Evolutionary conservation across 1,140 invertebrate genomes (phyloP).

Genomic region (Pogonognathellus flavescens): DNA sequence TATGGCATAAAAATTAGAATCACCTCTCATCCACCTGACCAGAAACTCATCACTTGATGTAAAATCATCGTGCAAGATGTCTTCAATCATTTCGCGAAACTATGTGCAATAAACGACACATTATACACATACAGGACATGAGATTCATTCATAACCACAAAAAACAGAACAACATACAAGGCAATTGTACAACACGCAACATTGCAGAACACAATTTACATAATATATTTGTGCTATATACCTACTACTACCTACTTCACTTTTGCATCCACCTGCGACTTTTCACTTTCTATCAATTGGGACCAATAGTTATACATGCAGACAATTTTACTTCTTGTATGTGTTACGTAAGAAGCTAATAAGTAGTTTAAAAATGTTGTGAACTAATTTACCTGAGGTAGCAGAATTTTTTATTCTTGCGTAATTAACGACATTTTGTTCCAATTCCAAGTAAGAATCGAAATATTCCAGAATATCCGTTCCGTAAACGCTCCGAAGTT

Average conservation of each 20-base stretch:
- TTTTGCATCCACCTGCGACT: background rate
- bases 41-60: slow-evolving; percentile 28
- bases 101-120: too few relatives aligned
- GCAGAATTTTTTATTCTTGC: slow-evolving; percentile 5
- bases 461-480: background rate
- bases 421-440: background rate
- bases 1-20: background rate
- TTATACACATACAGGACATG: too few relatives aligned
- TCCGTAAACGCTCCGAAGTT: background rate
- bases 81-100: slow-evolving; percentile 30
- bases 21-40: slow-evolving; percentile 36
- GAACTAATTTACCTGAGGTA: background rate
- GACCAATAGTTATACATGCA: background rate
- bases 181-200: background rate
- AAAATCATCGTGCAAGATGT: slow-evolving; percentile 15
- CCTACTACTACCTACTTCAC: too few relatives aligned
- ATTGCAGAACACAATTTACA: background rate
- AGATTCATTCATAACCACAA: too few relatives aligned
- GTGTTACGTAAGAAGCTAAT: background rate
- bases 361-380: background rate
- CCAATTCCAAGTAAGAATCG: background rate
- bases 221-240: too few relatives aligned
- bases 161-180: background rate
- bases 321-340: background rate
- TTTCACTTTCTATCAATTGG: background rate